phyloP scores from a whole-genome alignment of 2,113 vertebrate species.

The Paralichthys olivaceus region DNA sequence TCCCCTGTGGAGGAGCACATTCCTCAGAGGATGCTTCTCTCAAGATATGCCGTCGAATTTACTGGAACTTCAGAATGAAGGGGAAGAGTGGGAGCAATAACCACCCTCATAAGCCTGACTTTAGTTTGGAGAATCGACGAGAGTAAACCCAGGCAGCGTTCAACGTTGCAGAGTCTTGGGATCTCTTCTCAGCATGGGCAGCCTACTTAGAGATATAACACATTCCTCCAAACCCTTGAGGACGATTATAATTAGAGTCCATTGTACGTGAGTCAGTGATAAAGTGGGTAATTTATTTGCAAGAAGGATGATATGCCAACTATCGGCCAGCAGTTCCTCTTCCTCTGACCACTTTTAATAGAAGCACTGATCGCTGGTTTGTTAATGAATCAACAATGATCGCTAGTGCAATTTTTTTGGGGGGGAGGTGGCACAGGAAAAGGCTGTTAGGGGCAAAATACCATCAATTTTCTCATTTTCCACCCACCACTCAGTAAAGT shows the following conservation, averaged over 20 bases:
- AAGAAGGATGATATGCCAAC: slow-evolving; percentile 26
- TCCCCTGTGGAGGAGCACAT: slow-evolving; percentile 56
- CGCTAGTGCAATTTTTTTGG: neutral
- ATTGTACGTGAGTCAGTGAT: slow-evolving; percentile 56
- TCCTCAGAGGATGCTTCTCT: slow-evolving; percentile 49
- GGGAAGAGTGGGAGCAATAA: slow-evolving; percentile 27
- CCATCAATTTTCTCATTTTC: slow-evolving; percentile 64
- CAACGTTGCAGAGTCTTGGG: slow-evolving; percentile 11
- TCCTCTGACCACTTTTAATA: slow-evolving; percentile 16
- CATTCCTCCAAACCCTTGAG: slow-evolving; percentile 36
- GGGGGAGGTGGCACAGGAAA: neutral
- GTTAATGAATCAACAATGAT: slow-evolving; percentile 51
- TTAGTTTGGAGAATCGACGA: slow-evolving; percentile 45
- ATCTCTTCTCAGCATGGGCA: slow-evolving; percentile 40
- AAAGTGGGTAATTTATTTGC: slow-evolving; percentile 54
- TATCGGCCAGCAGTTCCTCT: slow-evolving; percentile 17
- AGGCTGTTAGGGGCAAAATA: slow-evolving; percentile 26
- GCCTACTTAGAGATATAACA: slow-evolving; percentile 43
- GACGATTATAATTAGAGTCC: slow-evolving; percentile 56
- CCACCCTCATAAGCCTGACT: slow-evolving; percentile 45
- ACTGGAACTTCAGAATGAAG: slow-evolving; percentile 54
- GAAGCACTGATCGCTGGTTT: slow-evolving; percentile 40
- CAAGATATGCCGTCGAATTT: slow-evolving; percentile 54
- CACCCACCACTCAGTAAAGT: slow-evolving; percentile 37
- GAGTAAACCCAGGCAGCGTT: slow-evolving; percentile 35